Conservation (phyloP, 2,797 vertebrate genomes). For the Diglossa cyanea region DNA sequence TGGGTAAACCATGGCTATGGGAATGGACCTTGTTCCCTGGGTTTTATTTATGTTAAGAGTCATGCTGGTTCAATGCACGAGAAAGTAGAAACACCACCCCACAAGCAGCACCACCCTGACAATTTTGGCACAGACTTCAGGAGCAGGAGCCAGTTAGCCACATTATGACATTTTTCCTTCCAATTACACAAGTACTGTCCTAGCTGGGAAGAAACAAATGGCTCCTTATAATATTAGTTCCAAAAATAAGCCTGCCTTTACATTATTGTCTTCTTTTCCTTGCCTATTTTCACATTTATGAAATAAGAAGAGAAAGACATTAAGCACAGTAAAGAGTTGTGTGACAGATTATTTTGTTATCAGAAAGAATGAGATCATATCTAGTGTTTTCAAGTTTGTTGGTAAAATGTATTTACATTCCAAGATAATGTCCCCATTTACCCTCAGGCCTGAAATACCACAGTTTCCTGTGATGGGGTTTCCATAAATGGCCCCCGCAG, state of each 20-base stretch:
- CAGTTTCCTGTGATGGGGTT: not conserved
- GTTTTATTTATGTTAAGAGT: not conserved
- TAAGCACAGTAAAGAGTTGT: not conserved
- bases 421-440: not conserved
- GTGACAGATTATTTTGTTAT: not conserved
- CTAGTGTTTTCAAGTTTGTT: not conserved
- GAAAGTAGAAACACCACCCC: not conserved
- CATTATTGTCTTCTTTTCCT: not conserved
- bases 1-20: not conserved
- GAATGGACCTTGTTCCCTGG: not conserved
- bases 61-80: not conserved
- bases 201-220: not conserved
- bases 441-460: not conserved
- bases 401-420: constrained; percentile 3
- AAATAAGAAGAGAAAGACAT: not conserved
- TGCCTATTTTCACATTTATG: not conserved
- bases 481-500: not conserved
- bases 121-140: not conserved
- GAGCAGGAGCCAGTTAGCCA: not conserved
- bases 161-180: not conserved
- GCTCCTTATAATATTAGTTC: not conserved
- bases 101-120: not conserved
- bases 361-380: not conserved
- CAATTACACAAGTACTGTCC: not conserved
- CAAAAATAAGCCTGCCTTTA: not conserved